phyloP scores from a whole-genome alignment of 2,888 invertebrate species.

The Colletes collaris region DNA sequence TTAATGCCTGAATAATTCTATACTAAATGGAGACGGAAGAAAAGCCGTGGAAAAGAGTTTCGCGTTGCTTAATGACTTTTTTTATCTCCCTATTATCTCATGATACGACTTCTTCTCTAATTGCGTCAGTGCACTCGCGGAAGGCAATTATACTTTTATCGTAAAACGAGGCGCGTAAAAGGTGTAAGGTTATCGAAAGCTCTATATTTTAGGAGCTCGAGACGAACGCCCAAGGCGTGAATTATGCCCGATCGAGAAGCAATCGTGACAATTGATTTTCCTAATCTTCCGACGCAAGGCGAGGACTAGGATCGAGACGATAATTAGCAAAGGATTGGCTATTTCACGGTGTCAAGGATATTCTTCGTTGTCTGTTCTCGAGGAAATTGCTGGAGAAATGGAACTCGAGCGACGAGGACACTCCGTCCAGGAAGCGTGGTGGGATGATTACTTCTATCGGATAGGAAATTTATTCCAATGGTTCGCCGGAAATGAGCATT shows the following conservation, averaged over 20 bases:
- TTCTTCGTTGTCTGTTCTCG: neutral
- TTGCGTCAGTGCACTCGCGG: too few relatives aligned
- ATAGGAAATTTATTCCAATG: slow-evolving; percentile 34
- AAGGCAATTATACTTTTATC: too few relatives aligned
- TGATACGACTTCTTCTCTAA: too few relatives aligned
- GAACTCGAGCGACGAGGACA: slow-evolving; percentile 15
- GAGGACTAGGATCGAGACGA: neutral
- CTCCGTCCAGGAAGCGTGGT: neutral
- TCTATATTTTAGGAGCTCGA: too few relatives aligned
- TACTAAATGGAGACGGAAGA: too few relatives aligned
- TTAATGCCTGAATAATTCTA: too few relatives aligned
- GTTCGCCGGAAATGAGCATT: neutral
- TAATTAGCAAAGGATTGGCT: slow-evolving; percentile 13
- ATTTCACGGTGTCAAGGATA: neutral
- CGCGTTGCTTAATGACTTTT: too few relatives aligned
- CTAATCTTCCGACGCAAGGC: neutral
- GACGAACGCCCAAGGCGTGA: slow-evolving; percentile 2
- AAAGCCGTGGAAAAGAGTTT: too few relatives aligned
- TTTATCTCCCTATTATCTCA: too few relatives aligned
- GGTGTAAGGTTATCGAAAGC: too few relatives aligned
- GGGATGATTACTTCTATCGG: slow-evolving; percentile 11
- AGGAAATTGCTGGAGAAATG: slow-evolving; percentile 46
- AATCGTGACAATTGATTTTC: slow-evolving; percentile 1
- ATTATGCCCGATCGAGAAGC: neutral
- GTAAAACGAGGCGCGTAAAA: too few relatives aligned